phyloP scores from a whole-genome alignment of 2,888 invertebrate genomes.

The Drosophila paramelanica region DNA sequence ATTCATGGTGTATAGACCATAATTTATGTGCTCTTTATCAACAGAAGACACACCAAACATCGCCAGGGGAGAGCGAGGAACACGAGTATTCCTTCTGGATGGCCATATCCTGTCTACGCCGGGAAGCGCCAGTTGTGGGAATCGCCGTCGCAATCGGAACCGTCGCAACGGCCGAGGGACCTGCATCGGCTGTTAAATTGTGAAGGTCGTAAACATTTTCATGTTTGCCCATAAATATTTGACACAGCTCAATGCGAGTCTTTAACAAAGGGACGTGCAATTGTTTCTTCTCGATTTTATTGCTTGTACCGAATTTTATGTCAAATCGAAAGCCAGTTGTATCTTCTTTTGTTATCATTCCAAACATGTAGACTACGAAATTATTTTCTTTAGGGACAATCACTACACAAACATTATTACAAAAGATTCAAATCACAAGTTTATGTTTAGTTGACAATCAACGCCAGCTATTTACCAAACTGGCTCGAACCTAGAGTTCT shows the following conservation, averaged over 20 bases:
- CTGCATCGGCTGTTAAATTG: constrained; percentile 68
- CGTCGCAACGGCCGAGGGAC: constrained; percentile 4
- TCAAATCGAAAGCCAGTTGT: constrained; percentile 8
- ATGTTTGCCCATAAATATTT: constrained; percentile 75
- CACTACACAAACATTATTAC: too few relatives aligned
- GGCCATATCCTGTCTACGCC: constrained; percentile 50
- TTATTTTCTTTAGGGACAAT: background rate
- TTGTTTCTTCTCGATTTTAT: constrained; percentile 28
- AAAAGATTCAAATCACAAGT: too few relatives aligned
- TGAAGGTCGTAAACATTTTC: constrained; percentile 79
- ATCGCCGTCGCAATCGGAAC: constrained; percentile 1
- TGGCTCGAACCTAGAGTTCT: too few relatives aligned
- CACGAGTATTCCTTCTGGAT: constrained; percentile 52
- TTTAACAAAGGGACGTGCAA: constrained; percentile 45
- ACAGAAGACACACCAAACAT: constrained; percentile 29
- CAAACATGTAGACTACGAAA: background rate
- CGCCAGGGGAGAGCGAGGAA: constrained; percentile 1
- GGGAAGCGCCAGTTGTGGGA: constrained; percentile 45
- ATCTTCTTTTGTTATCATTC: constrained; percentile 19
- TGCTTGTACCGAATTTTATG: constrained; percentile 31
- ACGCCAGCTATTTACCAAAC: too few relatives aligned
- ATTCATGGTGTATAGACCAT: constrained; percentile 70
- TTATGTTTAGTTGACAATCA: too few relatives aligned
- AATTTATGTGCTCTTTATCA: constrained; percentile 75
- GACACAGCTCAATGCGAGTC: constrained; percentile 51